Conservation (phyloP, 2,113 vertebrate species). For the Elaphurus davidianus region DNA sequence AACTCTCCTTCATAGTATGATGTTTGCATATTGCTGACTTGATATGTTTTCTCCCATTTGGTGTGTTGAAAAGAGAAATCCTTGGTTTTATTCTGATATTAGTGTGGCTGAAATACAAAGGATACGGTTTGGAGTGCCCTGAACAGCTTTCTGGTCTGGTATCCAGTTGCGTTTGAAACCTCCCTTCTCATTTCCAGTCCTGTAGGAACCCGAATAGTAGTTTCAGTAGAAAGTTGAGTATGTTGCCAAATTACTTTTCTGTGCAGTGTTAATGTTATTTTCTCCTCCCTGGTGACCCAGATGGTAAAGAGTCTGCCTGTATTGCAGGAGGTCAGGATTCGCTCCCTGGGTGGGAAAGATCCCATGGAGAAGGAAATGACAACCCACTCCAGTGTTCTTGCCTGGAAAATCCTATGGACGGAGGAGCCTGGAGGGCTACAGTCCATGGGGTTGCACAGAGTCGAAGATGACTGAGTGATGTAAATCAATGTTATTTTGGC, state of each 20-base stretch:
- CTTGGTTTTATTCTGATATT: slow-evolving; percentile 43
- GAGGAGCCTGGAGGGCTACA: background rate
- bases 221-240: slow-evolving; percentile 11
- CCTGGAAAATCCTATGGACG: background rate
- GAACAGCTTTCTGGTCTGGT: background rate
- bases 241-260: slow-evolving; percentile 12
- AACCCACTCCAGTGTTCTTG: background rate
- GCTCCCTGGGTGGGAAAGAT: background rate
- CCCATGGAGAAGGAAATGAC: background rate
- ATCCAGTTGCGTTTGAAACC: background rate
- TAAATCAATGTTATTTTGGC: background rate
- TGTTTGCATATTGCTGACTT: background rate
- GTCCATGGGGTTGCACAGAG: background rate
- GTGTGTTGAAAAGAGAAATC: background rate
- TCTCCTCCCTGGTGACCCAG: background rate
- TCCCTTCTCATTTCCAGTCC: background rate
- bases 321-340: background rate
- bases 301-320: background rate
- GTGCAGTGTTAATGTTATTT: background rate
- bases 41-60: background rate
- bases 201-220: background rate
- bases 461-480: background rate
- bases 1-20: background rate
- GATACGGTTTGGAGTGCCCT: slow-evolving; percentile 35
- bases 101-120: background rate